These are phyloP conservation scores for Odocoileus virginianus DNA, from an alignment of 2,113 vertebrate species.

Conservation along the genomic window DNA sequence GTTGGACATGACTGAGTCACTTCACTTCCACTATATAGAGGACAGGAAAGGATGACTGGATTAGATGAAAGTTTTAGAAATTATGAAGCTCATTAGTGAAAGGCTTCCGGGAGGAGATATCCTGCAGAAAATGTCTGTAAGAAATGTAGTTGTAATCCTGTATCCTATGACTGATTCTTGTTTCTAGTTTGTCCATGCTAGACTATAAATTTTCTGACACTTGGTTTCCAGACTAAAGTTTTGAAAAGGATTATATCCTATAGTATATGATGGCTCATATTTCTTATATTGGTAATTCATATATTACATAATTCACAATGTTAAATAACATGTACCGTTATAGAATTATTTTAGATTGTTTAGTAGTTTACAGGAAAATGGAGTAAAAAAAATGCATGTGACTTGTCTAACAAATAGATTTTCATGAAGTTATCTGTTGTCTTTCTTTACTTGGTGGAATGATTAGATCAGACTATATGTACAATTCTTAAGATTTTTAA, in stretches of 20 bases:
- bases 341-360: not conserved
- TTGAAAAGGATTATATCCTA: not conserved
- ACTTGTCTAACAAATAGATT: not conserved
- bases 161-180: not conserved
- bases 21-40: not conserved
- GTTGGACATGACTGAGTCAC: not conserved
- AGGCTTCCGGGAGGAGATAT: not conserved
- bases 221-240: not conserved
- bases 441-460: not conserved
- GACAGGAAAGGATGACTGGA: not conserved
- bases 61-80: not conserved
- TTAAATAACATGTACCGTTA: not conserved
- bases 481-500: not conserved
- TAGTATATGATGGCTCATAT: not conserved
- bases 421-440: not conserved
- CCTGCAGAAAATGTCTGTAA: not conserved
- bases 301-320: not conserved
- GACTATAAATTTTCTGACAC: not conserved
- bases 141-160: not conserved
- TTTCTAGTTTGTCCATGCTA: not conserved
- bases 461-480: not conserved
- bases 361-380: not conserved
- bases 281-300: slow-evolving; percentile 6
- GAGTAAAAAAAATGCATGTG: not conserved
- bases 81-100: not conserved